These are phyloP conservation scores for Poicephalus meyeri DNA, from an alignment of 2,113 vertebrate species.

Conservation along the genomic window DNA sequence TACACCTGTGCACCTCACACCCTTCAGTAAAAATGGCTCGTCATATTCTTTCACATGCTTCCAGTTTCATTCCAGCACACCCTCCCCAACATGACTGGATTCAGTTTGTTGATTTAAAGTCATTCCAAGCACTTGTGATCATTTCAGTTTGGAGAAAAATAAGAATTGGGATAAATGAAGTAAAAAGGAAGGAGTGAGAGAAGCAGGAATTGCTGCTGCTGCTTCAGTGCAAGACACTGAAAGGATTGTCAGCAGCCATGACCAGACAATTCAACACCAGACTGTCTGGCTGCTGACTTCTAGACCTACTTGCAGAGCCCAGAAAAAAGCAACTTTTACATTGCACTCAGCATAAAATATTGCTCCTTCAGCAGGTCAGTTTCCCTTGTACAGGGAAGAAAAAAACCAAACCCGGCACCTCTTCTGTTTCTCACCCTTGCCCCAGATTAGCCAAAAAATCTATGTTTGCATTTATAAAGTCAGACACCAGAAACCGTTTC, in stretches of 20 bases:
- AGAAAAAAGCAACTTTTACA: background rate
- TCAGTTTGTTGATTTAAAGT: background rate
- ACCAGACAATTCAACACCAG: background rate
- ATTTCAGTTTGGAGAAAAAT: background rate
- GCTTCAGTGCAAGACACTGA: background rate
- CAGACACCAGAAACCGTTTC: background rate
- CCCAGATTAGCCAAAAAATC: background rate
- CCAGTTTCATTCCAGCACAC: background rate
- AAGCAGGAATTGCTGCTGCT: background rate
- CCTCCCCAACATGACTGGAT: background rate
- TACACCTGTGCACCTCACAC: background rate
- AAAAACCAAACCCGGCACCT: background rate
- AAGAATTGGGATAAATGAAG: background rate
- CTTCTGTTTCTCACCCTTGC: background rate
- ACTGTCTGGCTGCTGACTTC: background rate
- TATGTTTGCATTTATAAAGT: background rate
- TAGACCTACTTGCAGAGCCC: background rate
- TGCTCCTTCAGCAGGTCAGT: background rate
- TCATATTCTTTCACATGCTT: background rate
- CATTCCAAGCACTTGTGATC: background rate
- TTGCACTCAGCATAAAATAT: background rate
- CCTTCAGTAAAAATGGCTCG: background rate
- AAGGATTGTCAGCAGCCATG: background rate
- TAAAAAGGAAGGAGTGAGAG: accelerated
- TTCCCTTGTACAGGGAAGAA: background rate